Conservation (phyloP, 2,888 invertebrate species). For the Callyntrura guangdongensis region DNA sequence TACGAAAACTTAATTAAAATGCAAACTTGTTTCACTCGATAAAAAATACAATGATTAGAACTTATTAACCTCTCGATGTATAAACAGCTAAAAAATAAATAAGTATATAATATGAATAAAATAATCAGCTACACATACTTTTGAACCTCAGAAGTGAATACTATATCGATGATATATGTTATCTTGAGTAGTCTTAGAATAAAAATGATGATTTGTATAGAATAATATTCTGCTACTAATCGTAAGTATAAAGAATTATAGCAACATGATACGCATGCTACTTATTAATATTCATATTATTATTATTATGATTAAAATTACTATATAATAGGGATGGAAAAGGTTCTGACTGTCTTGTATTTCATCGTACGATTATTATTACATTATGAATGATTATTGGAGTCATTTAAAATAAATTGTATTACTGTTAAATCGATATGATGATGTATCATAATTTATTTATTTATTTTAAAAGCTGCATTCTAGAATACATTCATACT, state of each 20-base stretch:
- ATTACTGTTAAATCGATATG: constrained; percentile 71
- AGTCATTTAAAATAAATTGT: constrained; percentile 72
- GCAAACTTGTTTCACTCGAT: constrained; percentile 25
- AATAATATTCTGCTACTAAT: constrained; percentile 11
- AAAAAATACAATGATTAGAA: constrained; percentile 7
- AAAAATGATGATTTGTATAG: constrained; percentile 27
- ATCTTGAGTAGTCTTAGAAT: constrained; percentile 19
- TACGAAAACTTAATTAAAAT: constrained; percentile 7
- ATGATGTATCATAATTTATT: constrained; percentile 3
- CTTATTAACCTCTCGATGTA: background rate
- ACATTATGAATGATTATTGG: constrained; percentile 45
- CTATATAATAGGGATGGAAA: constrained; percentile 44
- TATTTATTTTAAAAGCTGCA: background rate
- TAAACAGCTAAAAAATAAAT: constrained; percentile 4
- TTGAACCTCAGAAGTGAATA: background rate
- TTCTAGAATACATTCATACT: background rate
- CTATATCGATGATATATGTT: constrained; percentile 3
- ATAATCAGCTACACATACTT: constrained; percentile 12
- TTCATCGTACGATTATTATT: constrained; percentile 68
- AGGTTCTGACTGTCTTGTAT: constrained; percentile 78
- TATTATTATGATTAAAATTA: background rate
- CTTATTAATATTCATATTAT: constrained; percentile 15
- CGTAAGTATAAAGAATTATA: constrained; percentile 9
- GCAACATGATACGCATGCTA: background rate
- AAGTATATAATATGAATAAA: background rate